phyloP scores from a whole-genome alignment of 2,113 vertebrate species.

The Noctilio leporinus region DNA sequence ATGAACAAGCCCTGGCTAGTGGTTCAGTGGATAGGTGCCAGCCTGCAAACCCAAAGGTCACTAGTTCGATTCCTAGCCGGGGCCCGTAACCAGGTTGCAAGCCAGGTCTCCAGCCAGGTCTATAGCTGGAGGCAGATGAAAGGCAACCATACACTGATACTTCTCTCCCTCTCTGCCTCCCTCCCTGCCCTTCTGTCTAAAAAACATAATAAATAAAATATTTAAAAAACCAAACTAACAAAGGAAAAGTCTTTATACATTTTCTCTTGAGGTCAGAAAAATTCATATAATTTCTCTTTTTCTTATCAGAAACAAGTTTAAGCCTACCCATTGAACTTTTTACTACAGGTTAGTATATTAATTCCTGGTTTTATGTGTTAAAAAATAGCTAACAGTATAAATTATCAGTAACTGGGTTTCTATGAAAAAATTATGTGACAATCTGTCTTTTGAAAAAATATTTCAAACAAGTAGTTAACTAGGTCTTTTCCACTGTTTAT shows the following conservation, averaged over 20 bases:
- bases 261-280: neutral
- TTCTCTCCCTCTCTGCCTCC: too few relatives aligned
- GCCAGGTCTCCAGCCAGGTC: too few relatives aligned
- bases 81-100: too few relatives aligned
- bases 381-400: neutral
- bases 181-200: too few relatives aligned
- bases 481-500: neutral
- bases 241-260: neutral
- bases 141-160: too few relatives aligned
- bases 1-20: neutral
- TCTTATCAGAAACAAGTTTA: neutral
- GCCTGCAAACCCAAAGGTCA: too few relatives aligned
- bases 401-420: neutral
- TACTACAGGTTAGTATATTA: slow-evolving; percentile 26
- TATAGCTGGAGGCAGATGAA: too few relatives aligned
- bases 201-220: too few relatives aligned
- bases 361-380: neutral
- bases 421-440: neutral
- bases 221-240: neutral
- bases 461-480: neutral
- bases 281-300: neutral
- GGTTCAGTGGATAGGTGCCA: too few relatives aligned
- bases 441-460: neutral
- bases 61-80: too few relatives aligned
- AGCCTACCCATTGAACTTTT: neutral